A percentile compares a stretch with the other conserved stretches of the same genome.
Conservation (phyloP, 2,113 vertebrate species). For the Callionymus lyra region DNA sequence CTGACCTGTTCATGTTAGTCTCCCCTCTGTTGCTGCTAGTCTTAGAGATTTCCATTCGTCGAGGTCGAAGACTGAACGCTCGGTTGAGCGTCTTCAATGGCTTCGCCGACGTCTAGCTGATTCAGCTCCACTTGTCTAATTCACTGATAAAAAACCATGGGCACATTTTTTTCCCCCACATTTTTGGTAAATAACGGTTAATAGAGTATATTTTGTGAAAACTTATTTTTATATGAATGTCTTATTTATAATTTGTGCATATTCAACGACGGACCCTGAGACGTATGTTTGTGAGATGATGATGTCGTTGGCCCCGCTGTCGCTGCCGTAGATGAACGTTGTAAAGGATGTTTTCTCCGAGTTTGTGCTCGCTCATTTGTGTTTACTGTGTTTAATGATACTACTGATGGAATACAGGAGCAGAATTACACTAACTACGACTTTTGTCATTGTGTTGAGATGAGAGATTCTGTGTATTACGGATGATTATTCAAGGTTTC, state of each 20-base stretch:
- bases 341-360: conserved; percentile 52
- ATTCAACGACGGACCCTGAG: conserved; percentile 52
- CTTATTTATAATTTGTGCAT: conserved; percentile 90
- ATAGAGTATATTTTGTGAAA: conserved; percentile 97
- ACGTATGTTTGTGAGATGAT: conserved; percentile 54
- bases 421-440: conserved; percentile 57
- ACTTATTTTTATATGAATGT: conserved; percentile 99
- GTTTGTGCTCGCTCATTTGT: conserved; percentile 55
- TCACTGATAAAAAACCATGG: conserved; percentile 63
- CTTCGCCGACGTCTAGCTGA: conserved; percentile 43
- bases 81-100: conserved; percentile 30
- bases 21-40: conserved; percentile 87
- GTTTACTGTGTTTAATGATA: conserved; percentile 64
- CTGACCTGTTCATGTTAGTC: conserved; percentile 39
- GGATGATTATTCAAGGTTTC: no score
- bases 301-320: conserved; percentile 47
- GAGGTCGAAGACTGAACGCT: conserved; percentile 42
- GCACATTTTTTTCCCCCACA: conserved; percentile 67
- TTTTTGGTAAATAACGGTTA: conserved; percentile 79
- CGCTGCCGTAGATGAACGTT: conserved; percentile 53
- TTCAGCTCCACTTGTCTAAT: conserved; percentile 41
- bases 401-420: conserved; percentile 65
- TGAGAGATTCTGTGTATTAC: no score
- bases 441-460: conserved; percentile 31
- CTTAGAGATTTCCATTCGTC: conserved; percentile 73